Base-by-base conservation (phyloP, 2,888 invertebrate species). In the Antitype chi region DNA sequence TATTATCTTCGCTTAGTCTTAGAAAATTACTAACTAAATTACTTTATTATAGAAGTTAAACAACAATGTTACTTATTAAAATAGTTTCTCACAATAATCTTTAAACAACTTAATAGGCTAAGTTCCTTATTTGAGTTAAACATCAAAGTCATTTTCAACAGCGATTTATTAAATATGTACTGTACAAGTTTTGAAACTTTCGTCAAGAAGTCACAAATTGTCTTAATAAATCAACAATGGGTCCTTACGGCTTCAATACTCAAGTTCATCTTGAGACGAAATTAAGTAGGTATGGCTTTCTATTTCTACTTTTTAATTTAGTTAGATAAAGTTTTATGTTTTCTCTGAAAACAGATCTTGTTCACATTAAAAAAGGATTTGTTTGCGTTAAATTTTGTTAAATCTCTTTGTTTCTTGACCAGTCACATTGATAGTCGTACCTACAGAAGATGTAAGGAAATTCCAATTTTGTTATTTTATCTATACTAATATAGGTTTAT, bases 131-230 rank as follows among this genome's bases (percentile, higher is more conserved):
- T 74, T 59, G 11, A 74, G 38, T 49, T 38, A 25, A 49, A 59
- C 4, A 73, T 73, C 32, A 32, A 25, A 49, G 3, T 15, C 1
- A 28, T 73, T 70, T 73, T 49, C 20, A 32, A 23, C 6, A 57
- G 32, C 15, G 13, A 49, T 70, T 68, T 68, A n/a, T 68, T 20
- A 69, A 67, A 17, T 55, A 47, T 55, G n/a, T 25, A 52, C 55
- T 25, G 43, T n/a, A 15, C 7, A 38, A n/a, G 4, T n/a, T 70
- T 23, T 70, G 20, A 8, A 55, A 20, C 0, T 55, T 28, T 32
- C n/a, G 20, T 57, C 20, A 57, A 20, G 20, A 23, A n/a, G 9
- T 32, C 15, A 23, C 11, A 32, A 32, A 55, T 55, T 53, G 15
- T 55, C 43, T 72, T 55, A n/a, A 47, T n/a, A 47, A n/a, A 15